These are phyloP conservation scores for Cordilura impudica DNA, from an alignment of 2,888 invertebrate genomes.

Conservation along the genomic window DNA sequence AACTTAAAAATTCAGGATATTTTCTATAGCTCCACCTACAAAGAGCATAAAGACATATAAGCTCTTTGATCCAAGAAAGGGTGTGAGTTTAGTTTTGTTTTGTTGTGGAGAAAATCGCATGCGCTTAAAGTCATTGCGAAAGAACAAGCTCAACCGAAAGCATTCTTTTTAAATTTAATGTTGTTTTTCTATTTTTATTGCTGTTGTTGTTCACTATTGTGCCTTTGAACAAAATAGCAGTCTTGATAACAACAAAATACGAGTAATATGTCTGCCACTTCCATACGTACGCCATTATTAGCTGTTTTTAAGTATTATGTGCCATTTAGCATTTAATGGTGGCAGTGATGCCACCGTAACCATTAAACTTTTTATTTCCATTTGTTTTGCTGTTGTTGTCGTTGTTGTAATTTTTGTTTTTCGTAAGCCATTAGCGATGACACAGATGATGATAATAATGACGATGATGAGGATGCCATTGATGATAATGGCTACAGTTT, in stretches of 20 bases:
- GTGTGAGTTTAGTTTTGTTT: conserved; percentile 10
- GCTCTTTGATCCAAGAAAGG: not conserved
- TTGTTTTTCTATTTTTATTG: not conserved
- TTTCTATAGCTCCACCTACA: conserved; percentile 33
- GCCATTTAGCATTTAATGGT: conserved; percentile 54
- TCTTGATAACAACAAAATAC: conserved; percentile 10
- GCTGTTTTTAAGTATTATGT: conserved; percentile 58
- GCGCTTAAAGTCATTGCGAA: conserved; percentile 31
- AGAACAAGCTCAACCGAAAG: conserved; percentile 19
- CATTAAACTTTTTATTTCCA: conserved; percentile 36
- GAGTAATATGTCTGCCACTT: conserved; percentile 22
- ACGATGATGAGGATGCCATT: conserved; percentile 61
- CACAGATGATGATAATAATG: conserved; percentile 61
- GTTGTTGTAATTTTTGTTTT: conserved; percentile 23
- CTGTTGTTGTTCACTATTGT: not conserved
- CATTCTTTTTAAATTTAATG: conserved; percentile 18
- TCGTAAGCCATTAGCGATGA: conserved; percentile 55
- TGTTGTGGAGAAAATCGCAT: conserved; percentile 33
- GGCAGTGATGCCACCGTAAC: conserved; percentile 51
- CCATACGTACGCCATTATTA: conserved; percentile 58
- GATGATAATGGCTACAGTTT: conserved; percentile 45
- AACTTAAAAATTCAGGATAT: conserved; percentile 7
- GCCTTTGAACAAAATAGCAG: conserved; percentile 38
- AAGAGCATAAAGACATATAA: not conserved
- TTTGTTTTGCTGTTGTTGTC: conserved; percentile 6